Percentiles rank a stretch among this genome's conserved stretches.
Conservation (phyloP, 2,888 invertebrate genomes). For the Entomobrya multifasciata region DNA sequence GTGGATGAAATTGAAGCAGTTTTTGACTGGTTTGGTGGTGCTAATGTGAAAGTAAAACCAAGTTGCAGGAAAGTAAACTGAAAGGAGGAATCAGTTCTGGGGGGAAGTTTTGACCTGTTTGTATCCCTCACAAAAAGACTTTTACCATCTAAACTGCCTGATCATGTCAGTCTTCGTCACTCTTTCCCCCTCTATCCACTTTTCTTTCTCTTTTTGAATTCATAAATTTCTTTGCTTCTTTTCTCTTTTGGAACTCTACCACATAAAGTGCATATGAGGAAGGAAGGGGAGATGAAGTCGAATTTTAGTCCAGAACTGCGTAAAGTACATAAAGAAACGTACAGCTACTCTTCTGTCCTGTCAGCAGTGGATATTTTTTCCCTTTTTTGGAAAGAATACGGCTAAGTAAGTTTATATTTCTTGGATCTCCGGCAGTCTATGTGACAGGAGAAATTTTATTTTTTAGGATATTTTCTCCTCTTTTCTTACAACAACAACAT, state of each 20-base stretch:
- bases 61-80: slow-evolving; percentile 64
- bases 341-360: background rate
- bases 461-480: slow-evolving; percentile 36
- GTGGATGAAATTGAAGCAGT: background rate
- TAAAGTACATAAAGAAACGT: background rate
- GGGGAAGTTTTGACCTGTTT: slow-evolving; percentile 70
- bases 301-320: background rate
- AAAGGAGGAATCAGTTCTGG: slow-evolving; percentile 60
- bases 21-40: slow-evolving; percentile 11
- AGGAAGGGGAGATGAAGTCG: slow-evolving; percentile 28
- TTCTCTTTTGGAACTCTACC: background rate
- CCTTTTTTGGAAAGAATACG: slow-evolving; percentile 33
- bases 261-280: background rate
- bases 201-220: slow-evolving; percentile 21
- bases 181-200: slow-evolving; percentile 43
- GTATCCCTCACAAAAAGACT: slow-evolving; percentile 68
- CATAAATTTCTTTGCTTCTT: background rate
- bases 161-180: slow-evolving; percentile 68
- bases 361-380: slow-evolving; percentile 43
- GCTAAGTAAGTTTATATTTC: slow-evolving; percentile 50
- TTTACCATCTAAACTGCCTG: slow-evolving; percentile 43
- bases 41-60: slow-evolving; percentile 63
- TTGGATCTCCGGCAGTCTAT: slow-evolving; percentile 39
- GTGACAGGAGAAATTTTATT: slow-evolving; percentile 62
- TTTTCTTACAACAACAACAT: slow-evolving; percentile 31